Percentiles rank a stretch among this genome's conserved stretches.
Conservation (phyloP, 2,888 invertebrate species). For the Mesochorus sp. region DNA sequence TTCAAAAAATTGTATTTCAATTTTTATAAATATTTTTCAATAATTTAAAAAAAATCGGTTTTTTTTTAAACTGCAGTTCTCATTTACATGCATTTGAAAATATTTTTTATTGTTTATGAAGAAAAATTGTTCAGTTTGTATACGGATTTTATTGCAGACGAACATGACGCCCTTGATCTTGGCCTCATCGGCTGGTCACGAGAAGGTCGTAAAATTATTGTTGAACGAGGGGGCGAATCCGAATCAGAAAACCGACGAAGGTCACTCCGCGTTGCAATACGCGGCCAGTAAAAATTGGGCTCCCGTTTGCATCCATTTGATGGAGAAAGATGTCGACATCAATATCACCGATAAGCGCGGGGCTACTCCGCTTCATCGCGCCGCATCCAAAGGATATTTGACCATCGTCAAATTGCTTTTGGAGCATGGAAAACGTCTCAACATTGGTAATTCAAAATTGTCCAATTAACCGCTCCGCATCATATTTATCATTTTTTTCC, state of each 20-base stretch:
- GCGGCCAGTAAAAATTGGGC: slow-evolving; percentile 92
- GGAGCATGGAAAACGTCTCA: slow-evolving; percentile 82
- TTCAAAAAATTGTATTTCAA: too few species aligned
- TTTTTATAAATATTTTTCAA: too few species aligned
- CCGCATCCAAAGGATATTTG: slow-evolving; percentile 89
- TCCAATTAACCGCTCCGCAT: too few species aligned
- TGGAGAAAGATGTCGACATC: slow-evolving; percentile 87
- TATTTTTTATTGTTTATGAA: too few species aligned
- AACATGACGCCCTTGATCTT: slow-evolving; percentile 91
- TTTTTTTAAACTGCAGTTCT: too few species aligned
- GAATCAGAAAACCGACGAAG: slow-evolving; percentile 88
- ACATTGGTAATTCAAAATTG: slow-evolving; percentile 79
- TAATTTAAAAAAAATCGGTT: too few species aligned
- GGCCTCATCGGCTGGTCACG: slow-evolving; percentile 90
- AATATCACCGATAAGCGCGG: slow-evolving; percentile 87
- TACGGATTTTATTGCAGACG: slow-evolving; percentile 79
- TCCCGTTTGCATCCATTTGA: slow-evolving; percentile 86
- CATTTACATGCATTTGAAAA: too few species aligned
- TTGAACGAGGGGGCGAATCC: slow-evolving; percentile 88
- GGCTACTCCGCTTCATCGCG: slow-evolving; percentile 91
- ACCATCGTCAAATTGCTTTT: slow-evolving; percentile 87
- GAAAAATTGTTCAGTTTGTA: neutral
- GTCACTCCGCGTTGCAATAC: slow-evolving; percentile 92
- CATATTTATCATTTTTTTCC: slow-evolving; percentile 24
- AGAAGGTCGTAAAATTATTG: slow-evolving; percentile 86